phyloP scores from a whole-genome alignment of 2,113 vertebrate genomes.

The Mobula hypostoma region DNA sequence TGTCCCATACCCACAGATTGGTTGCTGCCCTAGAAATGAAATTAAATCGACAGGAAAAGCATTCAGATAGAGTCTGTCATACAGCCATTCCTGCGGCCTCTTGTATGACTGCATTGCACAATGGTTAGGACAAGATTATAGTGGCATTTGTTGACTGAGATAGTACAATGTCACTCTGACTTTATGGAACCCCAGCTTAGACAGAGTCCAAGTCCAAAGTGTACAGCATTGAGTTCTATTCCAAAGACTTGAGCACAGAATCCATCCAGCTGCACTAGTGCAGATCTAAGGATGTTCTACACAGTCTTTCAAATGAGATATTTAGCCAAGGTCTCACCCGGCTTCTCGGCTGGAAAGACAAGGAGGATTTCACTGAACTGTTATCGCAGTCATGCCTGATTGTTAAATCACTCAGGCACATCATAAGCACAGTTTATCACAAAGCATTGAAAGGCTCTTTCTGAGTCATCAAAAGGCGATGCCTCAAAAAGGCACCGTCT shows the following conservation, averaged over 20 bases:
- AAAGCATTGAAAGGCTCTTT: too few species aligned
- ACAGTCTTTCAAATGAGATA: neutral
- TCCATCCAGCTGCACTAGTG: neutral
- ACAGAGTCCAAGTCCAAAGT: neutral
- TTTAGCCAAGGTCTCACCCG: neutral
- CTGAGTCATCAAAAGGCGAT: too few species aligned
- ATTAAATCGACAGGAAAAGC: neutral
- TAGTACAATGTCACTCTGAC: too few species aligned
- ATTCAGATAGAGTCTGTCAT: neutral
- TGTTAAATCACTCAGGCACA: neutral
- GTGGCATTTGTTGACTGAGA: neutral
- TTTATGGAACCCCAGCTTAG: neutral
- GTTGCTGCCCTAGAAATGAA: neutral
- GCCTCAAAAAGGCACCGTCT: too few species aligned
- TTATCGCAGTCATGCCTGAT: neutral
- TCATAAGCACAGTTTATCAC: neutral
- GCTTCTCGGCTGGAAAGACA: neutral
- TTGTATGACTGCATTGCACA: neutral
- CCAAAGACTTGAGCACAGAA: neutral
- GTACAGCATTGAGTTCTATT: neutral
- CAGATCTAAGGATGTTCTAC: neutral
- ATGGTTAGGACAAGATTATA: neutral
- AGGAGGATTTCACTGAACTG: neutral
- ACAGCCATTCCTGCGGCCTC: neutral
- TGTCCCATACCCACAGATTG: neutral